Conservation (phyloP, 2,888 invertebrate species). For the Himalopsyche kuldschensis region DNA sequence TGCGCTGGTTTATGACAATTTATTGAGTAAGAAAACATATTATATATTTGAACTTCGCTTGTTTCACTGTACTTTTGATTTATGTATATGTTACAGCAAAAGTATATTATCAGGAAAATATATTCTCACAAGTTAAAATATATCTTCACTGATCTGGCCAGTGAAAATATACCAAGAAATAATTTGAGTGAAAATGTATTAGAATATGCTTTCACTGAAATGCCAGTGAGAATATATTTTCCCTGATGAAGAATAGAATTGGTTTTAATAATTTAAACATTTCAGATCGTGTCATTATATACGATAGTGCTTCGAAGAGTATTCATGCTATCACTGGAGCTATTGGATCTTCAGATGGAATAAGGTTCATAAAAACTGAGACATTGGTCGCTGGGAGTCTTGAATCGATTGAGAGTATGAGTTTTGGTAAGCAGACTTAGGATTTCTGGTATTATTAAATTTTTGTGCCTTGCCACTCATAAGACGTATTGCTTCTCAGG, state of each 20-base stretch:
- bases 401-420: slow-evolving; percentile 60
- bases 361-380: neutral
- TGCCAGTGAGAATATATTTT: too few species aligned
- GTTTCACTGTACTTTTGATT: too few species aligned
- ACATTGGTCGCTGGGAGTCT: slow-evolving; percentile 48
- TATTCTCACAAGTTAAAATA: too few species aligned
- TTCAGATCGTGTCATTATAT: slow-evolving; percentile 42
- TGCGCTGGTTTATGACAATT: slow-evolving; percentile 68
- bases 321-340: slow-evolving; percentile 31
- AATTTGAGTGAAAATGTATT: too few species aligned
- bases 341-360: neutral
- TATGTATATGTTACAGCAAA: too few species aligned
- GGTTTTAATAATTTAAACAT: neutral
- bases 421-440: slow-evolving; percentile 53
- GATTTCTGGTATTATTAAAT: neutral
- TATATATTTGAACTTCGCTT: neutral
- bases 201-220: too few species aligned
- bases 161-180: too few species aligned
- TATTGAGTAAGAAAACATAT: slow-evolving; percentile 49
- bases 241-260: too few species aligned
- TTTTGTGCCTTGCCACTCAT: neutral
- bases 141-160: too few species aligned
- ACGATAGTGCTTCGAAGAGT: slow-evolving; percentile 40
- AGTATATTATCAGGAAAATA: too few species aligned
- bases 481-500: neutral